These are phyloP conservation scores for Octopus bimaculoides DNA, from an alignment of 1,140 invertebrate genomes.

Conservation along the genomic window DNA sequence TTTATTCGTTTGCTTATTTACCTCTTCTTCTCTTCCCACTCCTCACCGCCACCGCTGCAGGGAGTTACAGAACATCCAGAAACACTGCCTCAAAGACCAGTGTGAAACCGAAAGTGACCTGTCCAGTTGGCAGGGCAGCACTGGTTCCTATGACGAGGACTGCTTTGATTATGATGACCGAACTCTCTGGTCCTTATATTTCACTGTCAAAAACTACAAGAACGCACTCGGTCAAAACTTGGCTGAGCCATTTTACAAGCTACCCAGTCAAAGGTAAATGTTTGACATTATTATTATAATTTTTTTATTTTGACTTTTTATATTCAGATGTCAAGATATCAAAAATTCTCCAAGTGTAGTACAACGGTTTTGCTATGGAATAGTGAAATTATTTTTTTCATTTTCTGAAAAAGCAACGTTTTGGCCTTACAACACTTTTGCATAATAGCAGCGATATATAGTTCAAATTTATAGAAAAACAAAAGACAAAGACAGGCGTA, in stretches of 20 bases:
- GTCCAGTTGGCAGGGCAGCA: slow-evolving; percentile 34
- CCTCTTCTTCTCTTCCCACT: neutral
- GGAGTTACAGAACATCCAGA: neutral
- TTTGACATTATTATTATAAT: neutral
- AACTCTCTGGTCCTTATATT: slow-evolving; percentile 72
- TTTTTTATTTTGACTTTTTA: neutral
- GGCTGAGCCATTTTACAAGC: slow-evolving; percentile 86
- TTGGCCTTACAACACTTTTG: no score
- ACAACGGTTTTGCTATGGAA: no score
- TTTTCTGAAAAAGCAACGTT: neutral
- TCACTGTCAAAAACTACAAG: slow-evolving; percentile 72
- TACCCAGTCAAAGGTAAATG: slow-evolving; percentile 73
- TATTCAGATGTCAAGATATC: no score
- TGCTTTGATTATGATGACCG: slow-evolving; percentile 32
- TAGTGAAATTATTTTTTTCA: no score
- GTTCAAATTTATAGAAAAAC: no score
- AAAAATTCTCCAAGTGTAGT: no score
- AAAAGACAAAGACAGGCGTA: no score
- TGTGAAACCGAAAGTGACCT: slow-evolving; percentile 58
- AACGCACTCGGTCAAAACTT: slow-evolving; percentile 67
- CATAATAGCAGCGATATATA: neutral
- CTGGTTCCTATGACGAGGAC: neutral
- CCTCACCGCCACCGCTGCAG: neutral
- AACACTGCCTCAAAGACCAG: neutral
- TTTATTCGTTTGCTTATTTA: neutral